Percentiles rank a stretch among this genome's conserved stretches.
Evolutionary conservation across 2,888 invertebrate genomes (phyloP).

Genomic region (Limnephilus rhombicus): DNA sequence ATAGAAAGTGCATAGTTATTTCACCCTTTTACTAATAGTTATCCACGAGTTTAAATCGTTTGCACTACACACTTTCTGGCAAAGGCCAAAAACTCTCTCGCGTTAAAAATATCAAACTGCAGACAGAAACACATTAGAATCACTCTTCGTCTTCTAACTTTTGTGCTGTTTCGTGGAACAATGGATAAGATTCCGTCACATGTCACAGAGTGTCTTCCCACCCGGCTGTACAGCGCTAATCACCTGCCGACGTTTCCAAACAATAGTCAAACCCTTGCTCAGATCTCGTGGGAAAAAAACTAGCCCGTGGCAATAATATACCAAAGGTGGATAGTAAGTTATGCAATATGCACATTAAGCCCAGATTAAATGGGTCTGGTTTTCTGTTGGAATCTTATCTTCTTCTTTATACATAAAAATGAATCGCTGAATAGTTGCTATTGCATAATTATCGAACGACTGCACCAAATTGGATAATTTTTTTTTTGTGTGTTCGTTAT

Average conservation of each 20-base stretch:
- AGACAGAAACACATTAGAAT: neutral
- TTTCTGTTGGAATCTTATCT: neutral
- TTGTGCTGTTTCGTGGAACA: neutral
- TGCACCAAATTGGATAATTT: no score
- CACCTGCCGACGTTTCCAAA: slow-evolving; percentile 14
- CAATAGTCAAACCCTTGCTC: slow-evolving; percentile 16
- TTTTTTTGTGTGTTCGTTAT: no score
- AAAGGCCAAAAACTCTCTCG: neutral
- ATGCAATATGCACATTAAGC: neutral
- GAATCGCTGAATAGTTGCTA: no score
- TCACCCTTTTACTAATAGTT: no score
- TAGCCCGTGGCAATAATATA: neutral
- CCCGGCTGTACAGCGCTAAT: neutral
- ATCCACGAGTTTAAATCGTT: no score
- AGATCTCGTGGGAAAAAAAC: slow-evolving; percentile 13
- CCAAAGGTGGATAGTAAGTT: neutral
- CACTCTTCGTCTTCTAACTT: neutral
- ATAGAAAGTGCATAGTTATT: no score
- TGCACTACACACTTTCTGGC: no score
- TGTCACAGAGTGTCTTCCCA: neutral
- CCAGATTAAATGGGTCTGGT: neutral
- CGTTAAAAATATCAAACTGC: neutral
- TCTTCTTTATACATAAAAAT: no score
- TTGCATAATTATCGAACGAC: no score
- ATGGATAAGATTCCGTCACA: neutral